A percentile compares a stretch with the other conserved stretches of the same genome.
Evolutionary conservation across 2,113 vertebrate species (phyloP).

Genomic region (Chaetorhynchus papuensis): DNA sequence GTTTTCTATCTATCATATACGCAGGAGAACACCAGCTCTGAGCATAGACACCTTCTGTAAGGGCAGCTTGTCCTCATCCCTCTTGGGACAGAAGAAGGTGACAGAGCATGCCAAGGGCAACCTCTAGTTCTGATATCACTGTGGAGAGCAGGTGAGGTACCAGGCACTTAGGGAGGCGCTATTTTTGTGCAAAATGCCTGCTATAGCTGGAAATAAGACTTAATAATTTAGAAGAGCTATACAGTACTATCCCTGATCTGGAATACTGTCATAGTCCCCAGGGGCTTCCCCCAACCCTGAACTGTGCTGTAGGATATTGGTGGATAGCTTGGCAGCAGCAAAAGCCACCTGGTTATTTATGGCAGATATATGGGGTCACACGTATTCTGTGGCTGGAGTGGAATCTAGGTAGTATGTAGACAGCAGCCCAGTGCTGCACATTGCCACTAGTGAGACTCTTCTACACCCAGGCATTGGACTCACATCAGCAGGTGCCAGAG

Average conservation of each 20-base stretch:
- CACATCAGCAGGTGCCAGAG: neutral
- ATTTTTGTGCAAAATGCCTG: neutral
- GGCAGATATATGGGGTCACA: neutral
- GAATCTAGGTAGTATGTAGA: neutral
- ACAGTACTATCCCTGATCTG: neutral
- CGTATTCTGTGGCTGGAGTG: neutral
- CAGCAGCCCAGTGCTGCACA: neutral
- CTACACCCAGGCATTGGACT: neutral
- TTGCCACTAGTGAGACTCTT: neutral
- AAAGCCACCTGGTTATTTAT: neutral
- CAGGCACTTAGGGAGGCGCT: neutral
- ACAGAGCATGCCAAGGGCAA: neutral
- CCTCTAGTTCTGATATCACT: neutral
- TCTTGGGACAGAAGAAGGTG: neutral
- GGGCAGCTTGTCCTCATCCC: neutral
- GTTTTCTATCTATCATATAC: neutral
- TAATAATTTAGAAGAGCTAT: neutral
- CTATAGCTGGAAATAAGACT: neutral
- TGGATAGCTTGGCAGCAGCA: neutral
- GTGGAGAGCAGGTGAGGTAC: neutral
- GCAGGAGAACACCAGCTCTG: neutral
- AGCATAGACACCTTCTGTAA: neutral
- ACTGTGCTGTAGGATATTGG: neutral
- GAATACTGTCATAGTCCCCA: neutral
- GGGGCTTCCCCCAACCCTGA: neutral